A percentile compares a stretch with the other conserved stretches of the same genome.
phyloP scores from a whole-genome alignment of 2,113 vertebrate species.

The Isichthys henryi region DNA sequence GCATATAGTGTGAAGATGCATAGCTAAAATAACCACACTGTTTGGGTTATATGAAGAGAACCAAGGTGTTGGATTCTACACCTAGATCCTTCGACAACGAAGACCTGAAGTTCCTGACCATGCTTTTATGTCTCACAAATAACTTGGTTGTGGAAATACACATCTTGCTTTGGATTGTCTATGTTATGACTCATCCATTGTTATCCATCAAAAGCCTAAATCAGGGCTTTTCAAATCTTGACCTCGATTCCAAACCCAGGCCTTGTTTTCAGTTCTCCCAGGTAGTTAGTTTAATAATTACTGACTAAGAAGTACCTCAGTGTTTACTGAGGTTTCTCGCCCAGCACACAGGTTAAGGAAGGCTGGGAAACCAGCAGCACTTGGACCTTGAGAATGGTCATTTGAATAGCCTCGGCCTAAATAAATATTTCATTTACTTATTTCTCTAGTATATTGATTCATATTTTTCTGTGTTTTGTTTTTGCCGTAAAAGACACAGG shows the following conservation, averaged over 20 bases:
- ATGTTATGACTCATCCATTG: not conserved
- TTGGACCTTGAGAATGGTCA: not conserved
- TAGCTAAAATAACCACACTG: not conserved
- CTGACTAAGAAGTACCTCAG: not conserved
- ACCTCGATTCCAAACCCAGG: not conserved
- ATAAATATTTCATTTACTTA: not conserved
- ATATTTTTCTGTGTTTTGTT: not conserved
- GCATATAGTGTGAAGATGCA: not conserved
- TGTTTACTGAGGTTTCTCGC: not conserved
- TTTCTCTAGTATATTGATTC: not conserved
- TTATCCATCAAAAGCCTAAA: not conserved
- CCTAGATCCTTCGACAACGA: not conserved
- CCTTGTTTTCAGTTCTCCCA: not conserved
- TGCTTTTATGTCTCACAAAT: not conserved
- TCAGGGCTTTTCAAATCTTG: not conserved
- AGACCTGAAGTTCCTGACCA: not conserved
- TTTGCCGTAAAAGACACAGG: not conserved
- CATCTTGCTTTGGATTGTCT: not conserved
- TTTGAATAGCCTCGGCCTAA: not conserved
- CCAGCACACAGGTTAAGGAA: not conserved
- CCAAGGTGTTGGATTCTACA: not conserved
- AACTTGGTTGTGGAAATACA: not conserved
- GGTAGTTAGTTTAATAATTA: not conserved
- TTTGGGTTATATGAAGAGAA: not conserved
- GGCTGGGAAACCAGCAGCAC: not conserved